Evolutionary conservation across 1,140 invertebrate species (phyloP), one percentile per base, ranked within the genome.

Genomic region (Aethina tumida): DNA sequence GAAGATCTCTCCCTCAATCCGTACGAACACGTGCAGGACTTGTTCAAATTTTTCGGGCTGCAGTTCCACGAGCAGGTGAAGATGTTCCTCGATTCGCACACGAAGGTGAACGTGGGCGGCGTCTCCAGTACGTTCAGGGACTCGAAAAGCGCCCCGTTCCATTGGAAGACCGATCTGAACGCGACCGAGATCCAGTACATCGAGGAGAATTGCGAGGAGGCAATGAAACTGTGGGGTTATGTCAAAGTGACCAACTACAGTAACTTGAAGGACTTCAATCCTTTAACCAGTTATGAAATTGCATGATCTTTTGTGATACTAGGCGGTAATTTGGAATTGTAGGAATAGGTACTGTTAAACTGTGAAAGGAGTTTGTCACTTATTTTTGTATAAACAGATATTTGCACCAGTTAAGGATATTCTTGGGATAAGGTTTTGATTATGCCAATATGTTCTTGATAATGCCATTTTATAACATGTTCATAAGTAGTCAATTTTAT

Each of bases 141-240:
- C 58, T 87, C 85, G 4, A 82, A 81, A 56, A 74, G 71, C 14
- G 79, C 84, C 33, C 84, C 86, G 39, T 89, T 87, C 58, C 82
- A 84, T 55, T 91, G 87, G 87, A 78, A 77, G 43, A 73, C 68
- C 26, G 80, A 86, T 50, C 66, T 89, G 18, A 71, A 75, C 39
- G 77, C 70, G 33, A 68, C 74, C 6, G 78, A 82, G 58, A 76
- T 85, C 14, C 67, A 73, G n/a, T 46, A 45, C 18, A 75, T 77
- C 28, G 71, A 84, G 64, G 63, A 69, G 43, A 67, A 64, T 0
- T 91, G 87, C 55, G 65, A 64, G 31, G 66, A 77, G 42, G 83
- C 85, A 0, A 84, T 90, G 81, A 65, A 71, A 33, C 54, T 81
- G 21, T 89, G 85, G 84, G 85, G 85, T n/a, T 91, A 89, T 41